Evolutionary conservation across 2,113 vertebrate genomes (phyloP).

Genomic region (Siniperca chuatsi): DNA sequence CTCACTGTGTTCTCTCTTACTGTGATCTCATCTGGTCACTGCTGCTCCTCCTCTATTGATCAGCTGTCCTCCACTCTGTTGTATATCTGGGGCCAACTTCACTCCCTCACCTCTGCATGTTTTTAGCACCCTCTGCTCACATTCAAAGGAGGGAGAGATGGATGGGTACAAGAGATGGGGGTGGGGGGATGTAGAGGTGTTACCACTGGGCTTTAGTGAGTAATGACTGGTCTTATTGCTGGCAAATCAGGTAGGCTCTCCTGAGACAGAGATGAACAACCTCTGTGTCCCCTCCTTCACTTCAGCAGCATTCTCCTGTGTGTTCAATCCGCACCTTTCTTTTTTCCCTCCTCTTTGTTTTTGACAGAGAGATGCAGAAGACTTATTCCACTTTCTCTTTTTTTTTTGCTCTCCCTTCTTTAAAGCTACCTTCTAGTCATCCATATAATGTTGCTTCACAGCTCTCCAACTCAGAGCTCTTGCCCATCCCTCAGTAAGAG

Average conservation of each 20-base stretch:
- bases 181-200: slow-evolving; percentile 26
- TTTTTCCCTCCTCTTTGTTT: slow-evolving; percentile 34
- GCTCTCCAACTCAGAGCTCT: slow-evolving; percentile 65
- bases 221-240: slow-evolving; percentile 69
- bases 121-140: slow-evolving; percentile 45
- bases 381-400: slow-evolving; percentile 21
- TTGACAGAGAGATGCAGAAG: slow-evolving; percentile 36
- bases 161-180: slow-evolving; percentile 36
- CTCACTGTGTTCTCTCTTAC: not conserved
- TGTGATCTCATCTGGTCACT: slow-evolving; percentile 47
- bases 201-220: slow-evolving; percentile 66
- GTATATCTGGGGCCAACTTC: slow-evolving; percentile 31
- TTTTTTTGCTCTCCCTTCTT: slow-evolving; percentile 30
- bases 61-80: slow-evolving; percentile 31
- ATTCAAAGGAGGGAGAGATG: slow-evolving; percentile 22
- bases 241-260: slow-evolving; percentile 61
- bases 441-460: slow-evolving; percentile 68
- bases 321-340: slow-evolving; percentile 32
- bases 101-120: slow-evolving; percentile 42
- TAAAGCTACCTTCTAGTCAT: slow-evolving; percentile 28
- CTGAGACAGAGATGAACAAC: slow-evolving; percentile 69
- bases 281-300: slow-evolving; percentile 56
- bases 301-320: slow-evolving; percentile 47
- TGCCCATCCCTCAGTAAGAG: slow-evolving; percentile 65
- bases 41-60: slow-evolving; percentile 57